Evolutionary conservation across 2,113 vertebrate species (phyloP), one percentile per base, ranked within the genome.

Genomic region (Oncorhynchus nerka): DNA sequence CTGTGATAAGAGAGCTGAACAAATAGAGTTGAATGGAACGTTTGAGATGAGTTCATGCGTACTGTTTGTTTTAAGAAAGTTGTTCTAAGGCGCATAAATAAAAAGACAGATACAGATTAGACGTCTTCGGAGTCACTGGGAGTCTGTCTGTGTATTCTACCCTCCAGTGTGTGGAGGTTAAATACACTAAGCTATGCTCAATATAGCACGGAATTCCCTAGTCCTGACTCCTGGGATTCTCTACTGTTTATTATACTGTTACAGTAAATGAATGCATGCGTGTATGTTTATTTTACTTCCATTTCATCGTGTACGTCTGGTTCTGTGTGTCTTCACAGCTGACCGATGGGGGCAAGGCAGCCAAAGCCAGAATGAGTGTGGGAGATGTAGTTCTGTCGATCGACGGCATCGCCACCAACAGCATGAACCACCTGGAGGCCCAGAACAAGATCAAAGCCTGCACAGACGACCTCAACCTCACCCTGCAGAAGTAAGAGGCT

Each of bases 361-460:
- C 94, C 34, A 94, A 84, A 78, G 97, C 97, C 3, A 94, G 95
- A 0, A 95, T 99, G 79, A 94, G 86, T 6, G 93, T 98, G 28
- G 97, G 98, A 3, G 98, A 99, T 48, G 85, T 97, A 73, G 96
- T 99, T 85, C 92, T 97, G 74, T 96, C 94, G 78, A 99, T 99
- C 69, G 95, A 98, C 62, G 98, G 97, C 34, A 92, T 98, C 86
- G 94, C 93, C 84, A 94, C 97, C 0, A 94, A 96, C 0, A 92
- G 95, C 73, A 99, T 99, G 97, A 98, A 95, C 84, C 97, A 99
- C 65, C 94, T 99, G 0, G 98, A 99, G 90, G 98, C 98, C 69
- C 98, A 99, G 91, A 99, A 99, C 94, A 97, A 97, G 93, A 99
- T 99, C 82, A 99, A 99, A 90, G 94, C 94, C 5, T 97, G 96